Percentiles rank a stretch among this genome's conserved stretches.
phyloP scores from a whole-genome alignment of 2,888 invertebrate genomes.

The Hybos culiciformis region DNA sequence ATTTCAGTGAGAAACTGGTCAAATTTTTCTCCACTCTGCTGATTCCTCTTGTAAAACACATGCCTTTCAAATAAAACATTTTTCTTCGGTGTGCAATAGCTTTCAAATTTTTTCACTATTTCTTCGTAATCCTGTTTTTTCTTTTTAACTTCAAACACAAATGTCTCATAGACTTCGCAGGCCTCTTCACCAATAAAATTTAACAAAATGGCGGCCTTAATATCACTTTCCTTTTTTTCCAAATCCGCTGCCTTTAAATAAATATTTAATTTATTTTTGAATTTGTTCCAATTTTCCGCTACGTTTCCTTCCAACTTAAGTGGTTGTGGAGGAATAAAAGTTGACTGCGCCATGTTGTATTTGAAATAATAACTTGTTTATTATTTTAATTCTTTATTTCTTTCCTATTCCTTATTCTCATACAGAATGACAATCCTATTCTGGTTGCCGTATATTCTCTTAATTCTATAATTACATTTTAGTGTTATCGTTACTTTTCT shows the following conservation, averaged over 20 bases:
- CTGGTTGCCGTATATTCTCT: no score
- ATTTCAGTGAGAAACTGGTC: neutral
- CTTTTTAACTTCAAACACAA: no score
- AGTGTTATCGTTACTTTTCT: no score
- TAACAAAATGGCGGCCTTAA: constrained; percentile 12
- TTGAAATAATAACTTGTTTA: no score
- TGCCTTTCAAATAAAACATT: neutral
- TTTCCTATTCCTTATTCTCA: no score
- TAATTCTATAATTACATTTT: no score
- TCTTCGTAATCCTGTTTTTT: neutral
- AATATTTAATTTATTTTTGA: constrained; percentile 12
- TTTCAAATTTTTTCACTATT: neutral
- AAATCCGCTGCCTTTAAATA: constrained; percentile 12
- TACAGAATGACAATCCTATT: no score
- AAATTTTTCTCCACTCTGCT: neutral
- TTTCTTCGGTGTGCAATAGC: neutral
- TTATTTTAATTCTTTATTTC: no score
- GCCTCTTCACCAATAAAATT: constrained; percentile 15
- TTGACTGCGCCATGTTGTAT: constrained; percentile 3
- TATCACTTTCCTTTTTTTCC: constrained; percentile 7
- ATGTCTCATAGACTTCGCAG: no score
- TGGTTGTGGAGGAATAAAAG: constrained; percentile 3
- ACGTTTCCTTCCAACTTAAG: constrained; percentile 10
- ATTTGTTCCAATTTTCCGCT: constrained; percentile 13
- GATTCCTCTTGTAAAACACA: neutral